Evolutionary conservation across 2,888 invertebrate species (phyloP).

Genomic region (Oithona nana): DNA sequence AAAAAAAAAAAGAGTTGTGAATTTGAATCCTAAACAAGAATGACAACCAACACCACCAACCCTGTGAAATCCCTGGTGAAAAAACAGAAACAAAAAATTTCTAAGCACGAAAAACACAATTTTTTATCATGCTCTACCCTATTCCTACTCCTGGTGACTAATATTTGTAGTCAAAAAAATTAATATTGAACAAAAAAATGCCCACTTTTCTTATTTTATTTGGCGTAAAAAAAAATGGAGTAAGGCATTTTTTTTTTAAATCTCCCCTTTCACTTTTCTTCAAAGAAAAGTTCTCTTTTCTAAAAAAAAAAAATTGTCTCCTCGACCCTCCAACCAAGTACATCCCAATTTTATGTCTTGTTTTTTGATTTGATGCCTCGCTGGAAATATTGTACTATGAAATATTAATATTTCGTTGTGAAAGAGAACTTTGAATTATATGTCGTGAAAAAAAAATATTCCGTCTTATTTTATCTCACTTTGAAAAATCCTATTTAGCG

Average conservation of each 20-base stretch:
- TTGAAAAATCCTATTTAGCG: background rate
- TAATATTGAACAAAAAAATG: background rate
- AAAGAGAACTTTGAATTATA: background rate
- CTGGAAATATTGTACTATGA: background rate
- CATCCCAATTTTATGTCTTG: background rate
- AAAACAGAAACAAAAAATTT: background rate
- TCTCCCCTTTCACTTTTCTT: too few species aligned
- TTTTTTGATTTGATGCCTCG: background rate
- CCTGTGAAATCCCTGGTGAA: background rate
- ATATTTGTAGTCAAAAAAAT: too few species aligned
- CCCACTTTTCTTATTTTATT: too few species aligned
- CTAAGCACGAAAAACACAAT: background rate
- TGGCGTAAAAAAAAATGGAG: too few species aligned
- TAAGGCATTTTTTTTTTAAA: too few species aligned
- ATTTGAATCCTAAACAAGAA: too few species aligned
- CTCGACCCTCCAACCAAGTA: background rate
- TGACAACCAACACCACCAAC: background rate
- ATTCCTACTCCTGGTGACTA: too few species aligned
- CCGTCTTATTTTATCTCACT: background rate
- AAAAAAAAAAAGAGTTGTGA: background rate
- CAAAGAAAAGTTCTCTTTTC: too few species aligned
- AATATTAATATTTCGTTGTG: background rate
- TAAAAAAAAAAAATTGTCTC: background rate
- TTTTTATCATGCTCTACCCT: too few species aligned
- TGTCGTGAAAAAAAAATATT: background rate